Conservation (phyloP, 1,140 invertebrate species). For the Homarus americanus region DNA sequence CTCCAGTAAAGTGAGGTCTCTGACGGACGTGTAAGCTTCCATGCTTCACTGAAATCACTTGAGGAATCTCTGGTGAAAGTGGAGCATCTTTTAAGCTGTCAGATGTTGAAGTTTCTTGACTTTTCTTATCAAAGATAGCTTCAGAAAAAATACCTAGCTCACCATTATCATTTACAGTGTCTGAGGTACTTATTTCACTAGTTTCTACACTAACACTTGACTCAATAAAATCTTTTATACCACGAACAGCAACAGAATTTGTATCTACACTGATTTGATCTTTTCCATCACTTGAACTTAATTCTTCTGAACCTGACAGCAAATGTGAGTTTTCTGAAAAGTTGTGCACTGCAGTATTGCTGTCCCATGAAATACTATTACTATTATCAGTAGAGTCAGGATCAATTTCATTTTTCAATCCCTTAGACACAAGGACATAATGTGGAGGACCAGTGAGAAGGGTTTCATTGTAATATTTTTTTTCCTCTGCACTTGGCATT, state of each 20-base stretch:
- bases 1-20: neutral
- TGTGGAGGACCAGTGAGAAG: constrained; percentile 18
- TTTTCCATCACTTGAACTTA: neutral
- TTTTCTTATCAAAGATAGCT: neutral
- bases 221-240: neutral
- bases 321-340: neutral
- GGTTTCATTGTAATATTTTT: neutral
- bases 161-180: neutral
- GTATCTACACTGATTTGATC: neutral
- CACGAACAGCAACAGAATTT: neutral
- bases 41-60: neutral
- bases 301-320: neutral
- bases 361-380: neutral
- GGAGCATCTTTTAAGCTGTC: neutral
- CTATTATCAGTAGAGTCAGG: neutral
- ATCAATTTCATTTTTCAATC: neutral
- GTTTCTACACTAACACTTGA: neutral
- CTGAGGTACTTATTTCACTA: neutral
- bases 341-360: neutral
- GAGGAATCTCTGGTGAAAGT: neutral
- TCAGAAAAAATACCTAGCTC: neutral
- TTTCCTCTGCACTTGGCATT: neutral
- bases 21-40: neutral
- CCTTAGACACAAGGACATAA: constrained; percentile 19
- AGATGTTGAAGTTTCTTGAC: neutral